A percentile compares a stretch with the other conserved stretches of the same genome.
phyloP scores from a whole-genome alignment of 1,140 invertebrate species.

The Drosophila carrolli region DNA sequence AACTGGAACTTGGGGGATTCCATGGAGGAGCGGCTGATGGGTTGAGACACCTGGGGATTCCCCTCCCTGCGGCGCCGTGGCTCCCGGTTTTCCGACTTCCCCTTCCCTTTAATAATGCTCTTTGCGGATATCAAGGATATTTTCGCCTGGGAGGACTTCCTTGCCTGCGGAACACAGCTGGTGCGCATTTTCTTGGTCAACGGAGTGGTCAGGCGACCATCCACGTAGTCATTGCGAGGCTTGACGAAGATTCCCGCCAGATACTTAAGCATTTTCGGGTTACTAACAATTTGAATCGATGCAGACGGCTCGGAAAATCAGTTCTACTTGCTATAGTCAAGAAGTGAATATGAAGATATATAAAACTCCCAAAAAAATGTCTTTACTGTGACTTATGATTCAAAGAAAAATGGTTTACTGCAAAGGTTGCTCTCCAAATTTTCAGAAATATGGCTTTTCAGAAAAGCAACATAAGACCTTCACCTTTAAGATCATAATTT shows the following conservation, averaged over 20 bases:
- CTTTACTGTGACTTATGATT: not conserved
- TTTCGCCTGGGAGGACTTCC: not conserved
- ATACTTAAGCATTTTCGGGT: constrained; percentile 23
- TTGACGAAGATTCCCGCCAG: constrained; percentile 25
- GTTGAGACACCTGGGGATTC: not conserved
- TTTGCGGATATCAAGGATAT: not conserved
- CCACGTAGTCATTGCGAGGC: constrained; percentile 10
- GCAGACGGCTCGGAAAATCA: not conserved
- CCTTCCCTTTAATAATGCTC: not conserved
- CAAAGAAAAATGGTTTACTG: not conserved
- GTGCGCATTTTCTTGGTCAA: not conserved
- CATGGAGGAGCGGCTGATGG: no score
- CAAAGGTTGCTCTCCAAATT: not conserved
- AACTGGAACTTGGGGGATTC: not conserved
- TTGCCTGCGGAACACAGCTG: not conserved
- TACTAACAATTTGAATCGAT: constrained; percentile 14
- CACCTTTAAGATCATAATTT: no score
- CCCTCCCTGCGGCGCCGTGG: not conserved
- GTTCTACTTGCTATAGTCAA: not conserved
- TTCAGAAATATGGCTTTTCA: no score
- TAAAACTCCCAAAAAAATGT: no score
- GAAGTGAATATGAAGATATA: not conserved
- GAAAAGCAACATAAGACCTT: no score
- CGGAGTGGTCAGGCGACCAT: constrained; percentile 6
- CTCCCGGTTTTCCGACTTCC: not conserved